A percentile compares a stretch with the other conserved stretches of the same genome.
Evolutionary conservation across 2,797 vertebrate genomes (phyloP).

Genomic region (Typhlichthys subterraneus): DNA sequence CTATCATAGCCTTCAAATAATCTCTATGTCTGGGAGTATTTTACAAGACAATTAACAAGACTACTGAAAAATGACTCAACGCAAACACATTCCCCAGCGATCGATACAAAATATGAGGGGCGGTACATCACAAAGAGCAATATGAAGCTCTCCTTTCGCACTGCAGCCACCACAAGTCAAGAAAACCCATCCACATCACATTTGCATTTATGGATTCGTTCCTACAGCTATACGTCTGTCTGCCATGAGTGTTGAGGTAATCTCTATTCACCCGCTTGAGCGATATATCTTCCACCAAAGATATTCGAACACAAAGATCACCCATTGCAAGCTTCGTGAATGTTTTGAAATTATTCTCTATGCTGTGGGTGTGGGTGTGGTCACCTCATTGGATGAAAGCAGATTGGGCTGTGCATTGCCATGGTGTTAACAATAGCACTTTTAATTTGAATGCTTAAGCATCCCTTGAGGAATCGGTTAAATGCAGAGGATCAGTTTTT

Average conservation of each 20-base stretch:
- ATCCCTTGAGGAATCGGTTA: no score
- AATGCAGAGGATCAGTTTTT: no score
- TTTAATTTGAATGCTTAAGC: no score
- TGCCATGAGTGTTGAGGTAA: slow-evolving; percentile 31
- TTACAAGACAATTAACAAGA: slow-evolving; percentile 36
- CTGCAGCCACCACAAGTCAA: slow-evolving; percentile 38
- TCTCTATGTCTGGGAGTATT: no score
- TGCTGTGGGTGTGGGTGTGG: no score
- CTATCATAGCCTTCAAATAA: no score
- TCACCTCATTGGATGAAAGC: no score
- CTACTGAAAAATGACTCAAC: slow-evolving; percentile 22
- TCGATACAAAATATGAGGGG: slow-evolving; percentile 50
- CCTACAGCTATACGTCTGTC: slow-evolving; percentile 11
- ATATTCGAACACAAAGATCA: no score
- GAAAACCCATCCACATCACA: slow-evolving; percentile 19
- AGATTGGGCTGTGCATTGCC: no score
- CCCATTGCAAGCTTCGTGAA: no score
- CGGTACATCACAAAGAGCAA: slow-evolving; percentile 26
- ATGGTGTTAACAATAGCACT: no score
- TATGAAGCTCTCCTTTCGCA: slow-evolving; percentile 8
- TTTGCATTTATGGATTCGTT: slow-evolving; percentile 69
- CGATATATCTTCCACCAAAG: background rate
- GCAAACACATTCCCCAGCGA: slow-evolving; percentile 37
- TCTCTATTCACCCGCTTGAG: slow-evolving; percentile 32
- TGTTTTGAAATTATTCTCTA: no score